A percentile compares a stretch with the other conserved stretches of the same genome.
Evolutionary conservation across 2,888 invertebrate species (phyloP).

Genomic region (Lasioglossum morio): DNA sequence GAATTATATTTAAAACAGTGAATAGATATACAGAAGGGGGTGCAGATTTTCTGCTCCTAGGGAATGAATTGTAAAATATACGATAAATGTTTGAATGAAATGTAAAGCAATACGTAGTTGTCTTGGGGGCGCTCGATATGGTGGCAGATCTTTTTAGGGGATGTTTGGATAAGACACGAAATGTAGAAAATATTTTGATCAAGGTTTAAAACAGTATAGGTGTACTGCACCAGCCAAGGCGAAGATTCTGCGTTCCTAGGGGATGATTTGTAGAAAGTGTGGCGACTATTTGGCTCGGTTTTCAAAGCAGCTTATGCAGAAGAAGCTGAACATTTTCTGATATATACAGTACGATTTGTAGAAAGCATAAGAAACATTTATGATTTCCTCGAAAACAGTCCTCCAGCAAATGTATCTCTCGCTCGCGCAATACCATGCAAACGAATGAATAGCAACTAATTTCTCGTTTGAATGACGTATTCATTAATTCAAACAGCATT

Average conservation of each 20-base stretch:
- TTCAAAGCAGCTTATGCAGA: not conserved
- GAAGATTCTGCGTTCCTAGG: not conserved
- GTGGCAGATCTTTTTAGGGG: not conserved
- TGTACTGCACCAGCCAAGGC: not conserved
- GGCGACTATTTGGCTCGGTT: not conserved
- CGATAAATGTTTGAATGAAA: too few relatives aligned
- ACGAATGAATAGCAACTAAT: not conserved
- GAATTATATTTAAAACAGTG: not conserved
- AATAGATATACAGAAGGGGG: not conserved
- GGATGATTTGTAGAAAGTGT: not conserved
- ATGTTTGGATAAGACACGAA: not conserved
- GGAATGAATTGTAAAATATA: too few relatives aligned
- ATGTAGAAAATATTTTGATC: not conserved
- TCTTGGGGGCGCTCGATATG: too few relatives aligned
- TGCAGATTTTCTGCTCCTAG: not conserved
- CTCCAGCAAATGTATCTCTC: not conserved
- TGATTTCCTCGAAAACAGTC: not conserved
- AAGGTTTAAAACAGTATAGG: not conserved
- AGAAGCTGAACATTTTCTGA: not conserved
- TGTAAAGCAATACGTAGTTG: too few relatives aligned
- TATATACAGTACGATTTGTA: not conserved
- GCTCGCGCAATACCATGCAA: not conserved
- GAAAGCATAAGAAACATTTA: not conserved
- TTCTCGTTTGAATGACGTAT: not conserved
- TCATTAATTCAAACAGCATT: not conserved